phyloP scores from a whole-genome alignment of 1,140 invertebrate genomes.

The Orius laevigatus region DNA sequence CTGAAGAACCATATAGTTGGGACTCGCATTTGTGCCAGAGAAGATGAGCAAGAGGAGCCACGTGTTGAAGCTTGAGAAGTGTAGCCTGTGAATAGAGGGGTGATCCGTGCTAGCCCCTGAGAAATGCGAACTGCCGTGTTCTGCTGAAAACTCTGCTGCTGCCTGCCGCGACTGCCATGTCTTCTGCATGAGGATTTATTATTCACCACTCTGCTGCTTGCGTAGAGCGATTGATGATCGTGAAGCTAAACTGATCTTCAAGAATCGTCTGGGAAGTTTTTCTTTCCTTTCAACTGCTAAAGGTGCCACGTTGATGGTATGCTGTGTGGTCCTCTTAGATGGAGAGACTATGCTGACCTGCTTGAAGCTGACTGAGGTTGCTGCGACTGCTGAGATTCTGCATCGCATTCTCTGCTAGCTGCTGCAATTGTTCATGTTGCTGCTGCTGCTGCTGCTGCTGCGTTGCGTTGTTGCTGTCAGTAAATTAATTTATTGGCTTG shows the following conservation, averaged over 20 bases:
- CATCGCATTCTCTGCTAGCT: constrained; percentile 15
- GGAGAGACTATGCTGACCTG: constrained; percentile 3
- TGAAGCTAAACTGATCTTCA: constrained; percentile 3
- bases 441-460: constrained; percentile 20
- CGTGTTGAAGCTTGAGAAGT: constrained; percentile 12
- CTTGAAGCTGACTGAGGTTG: constrained; percentile 10
- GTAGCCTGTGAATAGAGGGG: constrained; percentile 11
- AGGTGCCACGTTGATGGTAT: constrained; percentile 4
- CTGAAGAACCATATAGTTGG: neutral
- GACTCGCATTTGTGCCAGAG: constrained; percentile 3
- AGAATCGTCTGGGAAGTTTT: neutral
- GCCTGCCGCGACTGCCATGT: constrained; percentile 5
- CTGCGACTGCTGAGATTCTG: constrained; percentile 10
- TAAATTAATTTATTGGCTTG: constrained; percentile 13
- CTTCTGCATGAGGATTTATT: constrained; percentile 14
- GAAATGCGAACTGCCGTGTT: constrained; percentile 15
- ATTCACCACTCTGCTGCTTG: constrained; percentile 15
- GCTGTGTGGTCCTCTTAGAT: neutral
- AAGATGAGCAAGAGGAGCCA: constrained; percentile 15
- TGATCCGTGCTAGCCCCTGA: constrained; percentile 10
- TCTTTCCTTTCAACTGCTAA: neutral
- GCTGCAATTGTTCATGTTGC: constrained; percentile 14
- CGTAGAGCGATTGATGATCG: constrained; percentile 1
- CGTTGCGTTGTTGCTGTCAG: constrained; percentile 20
- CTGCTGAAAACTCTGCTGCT: constrained; percentile 15